These are phyloP conservation scores for Cyprinella venusta DNA, from an alignment of 2,797 vertebrate genomes.

Conservation along the genomic window DNA sequence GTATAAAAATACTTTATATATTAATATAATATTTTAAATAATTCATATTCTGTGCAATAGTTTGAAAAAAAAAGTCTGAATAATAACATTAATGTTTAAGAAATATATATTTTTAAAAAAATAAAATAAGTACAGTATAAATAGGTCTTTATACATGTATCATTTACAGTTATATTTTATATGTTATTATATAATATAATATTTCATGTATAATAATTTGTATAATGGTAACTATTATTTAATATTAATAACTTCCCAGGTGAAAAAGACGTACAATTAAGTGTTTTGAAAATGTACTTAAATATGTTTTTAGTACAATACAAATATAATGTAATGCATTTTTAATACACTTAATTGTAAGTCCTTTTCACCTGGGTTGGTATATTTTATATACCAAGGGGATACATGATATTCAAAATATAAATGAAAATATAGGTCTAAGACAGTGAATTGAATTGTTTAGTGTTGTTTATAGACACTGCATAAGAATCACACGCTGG, in stretches of 20 bases:
- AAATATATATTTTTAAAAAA: background rate
- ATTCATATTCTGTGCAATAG: background rate
- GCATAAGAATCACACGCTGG: background rate
- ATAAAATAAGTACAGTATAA: background rate
- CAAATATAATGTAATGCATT: too few relatives aligned
- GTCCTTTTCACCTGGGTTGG: too few relatives aligned
- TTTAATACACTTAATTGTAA: too few relatives aligned
- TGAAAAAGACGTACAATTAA: too few relatives aligned
- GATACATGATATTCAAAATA: background rate
- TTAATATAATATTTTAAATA: background rate
- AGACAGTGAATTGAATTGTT: too few relatives aligned
- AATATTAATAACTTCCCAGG: too few relatives aligned
- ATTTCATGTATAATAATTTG: background rate
- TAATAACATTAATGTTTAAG: background rate
- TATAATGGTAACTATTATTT: too few relatives aligned
- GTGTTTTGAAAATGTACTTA: too few relatives aligned
- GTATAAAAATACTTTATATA: background rate
- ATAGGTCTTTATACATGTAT: background rate
- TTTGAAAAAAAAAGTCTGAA: background rate
- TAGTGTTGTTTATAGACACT: background rate
- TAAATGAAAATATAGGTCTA: background rate
- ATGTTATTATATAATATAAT: background rate
- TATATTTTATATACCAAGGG: background rate
- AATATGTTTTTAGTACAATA: too few relatives aligned
- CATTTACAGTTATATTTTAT: background rate